A percentile compares a stretch with the other conserved stretches of the same genome.
Conservation (phyloP, 2,797 vertebrate genomes). For the Liparis tanakae region DNA sequence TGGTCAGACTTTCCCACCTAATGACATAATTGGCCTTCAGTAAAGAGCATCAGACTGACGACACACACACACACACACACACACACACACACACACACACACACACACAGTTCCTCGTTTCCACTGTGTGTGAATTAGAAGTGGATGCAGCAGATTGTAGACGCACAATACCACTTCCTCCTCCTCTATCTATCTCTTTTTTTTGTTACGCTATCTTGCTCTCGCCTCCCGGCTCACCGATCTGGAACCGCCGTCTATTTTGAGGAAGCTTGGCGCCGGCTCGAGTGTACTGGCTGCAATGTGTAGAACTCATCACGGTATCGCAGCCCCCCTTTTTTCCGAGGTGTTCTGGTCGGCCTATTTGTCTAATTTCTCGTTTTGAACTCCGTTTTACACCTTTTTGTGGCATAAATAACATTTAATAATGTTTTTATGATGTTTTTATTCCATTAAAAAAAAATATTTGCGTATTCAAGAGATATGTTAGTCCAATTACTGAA, state of each 20-base stretch:
- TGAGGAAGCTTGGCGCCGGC: slow-evolving; percentile 59
- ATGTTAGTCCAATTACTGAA: too few species aligned
- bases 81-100: slow-evolving; percentile 11
- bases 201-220: slow-evolving; percentile 46
- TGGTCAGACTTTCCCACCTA: slow-evolving; percentile 73
- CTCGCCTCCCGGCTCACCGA: slow-evolving; percentile 67
- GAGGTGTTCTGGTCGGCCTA: slow-evolving; percentile 56
- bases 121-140: slow-evolving; percentile 39
- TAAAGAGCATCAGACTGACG: slow-evolving; percentile 60
- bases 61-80: slow-evolving; percentile 60
- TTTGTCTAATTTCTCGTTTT: slow-evolving; percentile 41
- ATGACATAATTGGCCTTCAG: slow-evolving; percentile 71
- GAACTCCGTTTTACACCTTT: slow-evolving; percentile 31
- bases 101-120: not conserved
- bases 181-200: slow-evolving; percentile 48
- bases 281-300: slow-evolving; percentile 67
- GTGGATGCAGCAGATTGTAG: slow-evolving; percentile 53
- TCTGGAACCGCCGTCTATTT: slow-evolving; percentile 74
- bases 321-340: slow-evolving; percentile 48
- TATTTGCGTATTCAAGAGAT: too few species aligned
- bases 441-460: too few species aligned
- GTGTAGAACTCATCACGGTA: slow-evolving; percentile 69
- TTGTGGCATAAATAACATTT: slow-evolving; percentile 11
- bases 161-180: slow-evolving; percentile 47
- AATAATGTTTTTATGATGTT: too few species aligned